phyloP scores from a whole-genome alignment of 2,888 invertebrate genomes.

The Hermaeophaga mercurialis region DNA sequence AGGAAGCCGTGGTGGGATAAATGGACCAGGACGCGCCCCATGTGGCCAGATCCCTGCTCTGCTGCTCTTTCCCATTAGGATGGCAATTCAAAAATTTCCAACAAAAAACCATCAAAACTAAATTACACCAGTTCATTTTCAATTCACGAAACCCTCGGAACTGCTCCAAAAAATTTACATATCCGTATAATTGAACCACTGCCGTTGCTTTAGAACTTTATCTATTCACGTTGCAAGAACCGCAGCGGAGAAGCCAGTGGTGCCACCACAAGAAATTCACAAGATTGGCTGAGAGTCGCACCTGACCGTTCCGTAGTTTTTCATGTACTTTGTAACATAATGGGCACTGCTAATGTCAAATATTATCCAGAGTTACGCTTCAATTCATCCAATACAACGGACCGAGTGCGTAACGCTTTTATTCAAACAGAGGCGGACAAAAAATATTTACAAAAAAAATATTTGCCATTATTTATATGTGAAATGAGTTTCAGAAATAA shows the following conservation, averaged over 20 bases:
- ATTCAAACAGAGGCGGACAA: slow-evolving; percentile 33
- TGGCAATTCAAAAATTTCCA: slow-evolving; percentile 20
- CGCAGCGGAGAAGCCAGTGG: slow-evolving; percentile 25
- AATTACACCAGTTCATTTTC: slow-evolving; percentile 37
- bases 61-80: slow-evolving; percentile 28
- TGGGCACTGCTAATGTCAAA: slow-evolving; percentile 52
- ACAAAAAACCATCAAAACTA: slow-evolving; percentile 31
- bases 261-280: slow-evolving; percentile 36
- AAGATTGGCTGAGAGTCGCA: slow-evolving; percentile 11
- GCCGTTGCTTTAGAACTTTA: too few relatives aligned
- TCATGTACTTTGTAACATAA: slow-evolving; percentile 47
- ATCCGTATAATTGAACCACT: slow-evolving; percentile 25
- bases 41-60: slow-evolving; percentile 37
- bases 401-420: slow-evolving; percentile 44
- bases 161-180: slow-evolving; percentile 24
- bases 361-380: slow-evolving; percentile 55
- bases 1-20: slow-evolving; percentile 45
- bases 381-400: slow-evolving; percentile 47
- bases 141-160: slow-evolving; percentile 25
- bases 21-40: slow-evolving; percentile 47
- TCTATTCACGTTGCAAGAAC: too few relatives aligned
- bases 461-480: too few relatives aligned
- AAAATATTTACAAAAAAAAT: background rate
- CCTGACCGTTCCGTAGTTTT: slow-evolving; percentile 35
- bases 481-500: too few relatives aligned